Percentiles rank a stretch among this genome's conserved stretches.
Conservation (phyloP, 2,113 vertebrate species). For the Redunca redunca region DNA sequence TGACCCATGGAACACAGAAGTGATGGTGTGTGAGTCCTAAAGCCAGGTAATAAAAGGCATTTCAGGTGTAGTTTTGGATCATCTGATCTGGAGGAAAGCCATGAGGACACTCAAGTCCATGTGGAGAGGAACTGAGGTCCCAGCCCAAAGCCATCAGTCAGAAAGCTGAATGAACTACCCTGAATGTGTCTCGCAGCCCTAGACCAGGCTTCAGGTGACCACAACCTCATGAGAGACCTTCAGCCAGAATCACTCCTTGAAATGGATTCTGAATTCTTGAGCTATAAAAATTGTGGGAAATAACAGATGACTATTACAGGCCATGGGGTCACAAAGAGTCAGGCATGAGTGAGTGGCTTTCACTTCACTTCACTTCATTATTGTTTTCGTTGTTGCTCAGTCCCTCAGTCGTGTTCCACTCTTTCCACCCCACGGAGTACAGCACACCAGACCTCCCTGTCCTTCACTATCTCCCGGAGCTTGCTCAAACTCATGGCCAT, state of each 20-base stretch:
- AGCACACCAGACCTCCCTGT: background rate
- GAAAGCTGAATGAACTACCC: background rate
- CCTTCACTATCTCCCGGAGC: background rate
- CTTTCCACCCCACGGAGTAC: background rate
- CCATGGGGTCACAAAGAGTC: background rate
- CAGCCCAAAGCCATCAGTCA: background rate
- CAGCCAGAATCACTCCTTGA: background rate
- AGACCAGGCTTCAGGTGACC: background rate
- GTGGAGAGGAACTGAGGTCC: background rate
- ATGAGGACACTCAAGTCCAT: background rate
- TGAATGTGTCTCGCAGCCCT: background rate
- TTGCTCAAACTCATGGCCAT: background rate
- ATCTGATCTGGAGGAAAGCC: background rate
- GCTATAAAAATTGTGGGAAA: background rate
- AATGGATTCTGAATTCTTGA: background rate
- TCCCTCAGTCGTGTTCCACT: background rate
- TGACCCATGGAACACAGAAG: background rate
- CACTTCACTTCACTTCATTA: background rate
- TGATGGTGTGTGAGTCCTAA: background rate
- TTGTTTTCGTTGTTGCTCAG: background rate
- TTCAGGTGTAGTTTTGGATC: background rate
- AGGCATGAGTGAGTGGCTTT: background rate
- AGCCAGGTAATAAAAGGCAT: background rate
- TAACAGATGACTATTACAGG: background rate
- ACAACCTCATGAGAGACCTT: background rate